Base-by-base conservation (phyloP, 2,888 invertebrate genomes). In the Eucera pruinosa region DNA sequence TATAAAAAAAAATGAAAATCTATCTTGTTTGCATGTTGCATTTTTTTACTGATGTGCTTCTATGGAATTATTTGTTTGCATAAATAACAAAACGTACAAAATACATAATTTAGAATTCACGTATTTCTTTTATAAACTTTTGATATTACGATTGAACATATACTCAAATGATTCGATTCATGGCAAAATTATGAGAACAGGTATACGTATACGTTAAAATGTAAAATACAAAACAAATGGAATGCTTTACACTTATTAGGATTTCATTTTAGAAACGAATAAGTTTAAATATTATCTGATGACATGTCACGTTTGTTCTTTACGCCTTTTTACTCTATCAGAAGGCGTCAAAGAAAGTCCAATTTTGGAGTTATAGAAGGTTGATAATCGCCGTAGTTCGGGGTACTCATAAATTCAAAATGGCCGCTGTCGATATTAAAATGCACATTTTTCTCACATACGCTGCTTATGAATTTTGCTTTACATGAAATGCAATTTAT, bases 351-450 rank as follows among this genome's bases (percentile, higher is more conserved):
- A 71, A 64, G 71, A 79, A 74, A 55, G 70, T 75, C 75, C 77
- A 74, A 80, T 78, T 76, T 84, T 75, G 78, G 82, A 61, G 66
- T 57, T 70, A 66, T 52, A 71, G 11, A 72, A 83, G 72, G 67
- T 81, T 85, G 79, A 83, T 79, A 85, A 71, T 79, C 77, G 85
- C 61, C 74, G 79, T 72, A 55, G 77, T 81, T 83, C 72, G 72
- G 55, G 60, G 71, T 75, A 76, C 74, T 86, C 78, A 83, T 82
- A 83, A 81, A 86, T 87, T 83, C 88, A 88, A 88, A 82, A 88
- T 88, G 88, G 88, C 87, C 78, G 80, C 82, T 73, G 78, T 58
- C 50, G 70, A 68, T 76, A 79, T 72, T 71, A 43, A 78, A 71
- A 71, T 80, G 71, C 77, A 80, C 77, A 84, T 66, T 76, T 75